Evolutionary conservation across 2,113 vertebrate genomes (phyloP).

Genomic region (Vulpes ferrilata): DNA sequence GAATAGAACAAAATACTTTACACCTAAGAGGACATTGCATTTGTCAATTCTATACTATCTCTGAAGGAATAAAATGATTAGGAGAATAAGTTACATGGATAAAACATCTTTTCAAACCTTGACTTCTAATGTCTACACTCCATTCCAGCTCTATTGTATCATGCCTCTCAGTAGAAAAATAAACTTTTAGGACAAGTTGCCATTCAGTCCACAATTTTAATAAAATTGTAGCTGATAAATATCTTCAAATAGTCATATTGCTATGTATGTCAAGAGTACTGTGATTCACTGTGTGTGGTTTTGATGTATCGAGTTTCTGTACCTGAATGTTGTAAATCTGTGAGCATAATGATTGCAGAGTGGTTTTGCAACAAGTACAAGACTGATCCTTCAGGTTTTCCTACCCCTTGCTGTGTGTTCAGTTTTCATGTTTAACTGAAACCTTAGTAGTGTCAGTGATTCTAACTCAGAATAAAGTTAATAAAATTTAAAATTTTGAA

Average conservation of each 20-base stretch:
- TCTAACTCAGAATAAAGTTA: neutral
- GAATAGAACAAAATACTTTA: slow-evolving; percentile 22
- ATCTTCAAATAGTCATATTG: slow-evolving; percentile 24
- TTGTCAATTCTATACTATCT: neutral
- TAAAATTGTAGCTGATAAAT: slow-evolving; percentile 55
- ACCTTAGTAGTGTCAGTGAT: neutral
- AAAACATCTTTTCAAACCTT: slow-evolving; percentile 46
- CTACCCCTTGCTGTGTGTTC: neutral
- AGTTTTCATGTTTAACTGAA: neutral
- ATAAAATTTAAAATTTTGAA: neutral
- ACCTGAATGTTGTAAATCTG: neutral
- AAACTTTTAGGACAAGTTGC: neutral
- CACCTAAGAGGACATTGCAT: neutral
- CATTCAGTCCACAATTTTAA: slow-evolving; percentile 16
- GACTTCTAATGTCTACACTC: slow-evolving; percentile 8
- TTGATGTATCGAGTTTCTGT: neutral
- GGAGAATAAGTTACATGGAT: neutral
- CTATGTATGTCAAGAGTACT: slow-evolving; percentile 21
- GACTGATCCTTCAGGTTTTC: neutral
- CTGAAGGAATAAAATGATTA: slow-evolving; percentile 14
- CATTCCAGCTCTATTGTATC: neutral
- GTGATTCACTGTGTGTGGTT: slow-evolving; percentile 37
- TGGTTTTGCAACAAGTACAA: neutral
- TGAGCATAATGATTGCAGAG: slow-evolving; percentile 41
- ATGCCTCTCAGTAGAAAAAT: slow-evolving; percentile 10